Percentiles rank a stretch among this genome's conserved stretches.
phyloP scores from a whole-genome alignment of 2,797 vertebrate species.

The Sarcoramphus papa region DNA sequence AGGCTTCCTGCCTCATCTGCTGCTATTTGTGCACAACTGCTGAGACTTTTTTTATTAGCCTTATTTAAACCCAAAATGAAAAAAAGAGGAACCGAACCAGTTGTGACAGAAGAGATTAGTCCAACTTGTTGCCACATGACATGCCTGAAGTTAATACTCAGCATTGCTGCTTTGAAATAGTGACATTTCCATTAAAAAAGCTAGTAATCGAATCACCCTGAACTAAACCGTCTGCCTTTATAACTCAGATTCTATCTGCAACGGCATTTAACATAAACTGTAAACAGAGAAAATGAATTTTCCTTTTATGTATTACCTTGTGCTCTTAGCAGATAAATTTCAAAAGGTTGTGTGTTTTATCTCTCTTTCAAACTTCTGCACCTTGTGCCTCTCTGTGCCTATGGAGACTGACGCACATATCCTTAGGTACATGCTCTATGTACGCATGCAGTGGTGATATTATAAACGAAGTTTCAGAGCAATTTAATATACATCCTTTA shows the following conservation, averaged over 20 bases:
- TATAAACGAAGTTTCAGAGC: background rate
- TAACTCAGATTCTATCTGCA: slow-evolving; percentile 44
- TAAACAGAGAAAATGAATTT: slow-evolving; percentile 47
- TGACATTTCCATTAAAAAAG: slow-evolving; percentile 44
- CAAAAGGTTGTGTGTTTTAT: slow-evolving; percentile 13
- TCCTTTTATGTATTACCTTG: slow-evolving; percentile 27
- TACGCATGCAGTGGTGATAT: background rate
- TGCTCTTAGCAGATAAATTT: slow-evolving; percentile 52
- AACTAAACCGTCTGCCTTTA: slow-evolving; percentile 1
- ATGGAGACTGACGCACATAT: background rate
- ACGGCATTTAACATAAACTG: slow-evolving; percentile 33
- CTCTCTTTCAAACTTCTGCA: background rate
- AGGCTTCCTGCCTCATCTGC: background rate
- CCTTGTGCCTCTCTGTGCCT: background rate
- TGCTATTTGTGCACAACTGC: background rate
- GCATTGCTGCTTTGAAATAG: slow-evolving; percentile 32
- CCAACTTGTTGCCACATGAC: slow-evolving; percentile 9
- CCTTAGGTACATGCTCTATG: rapidly evolving
- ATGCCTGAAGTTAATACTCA: slow-evolving; percentile 10
- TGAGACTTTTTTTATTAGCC: background rate
- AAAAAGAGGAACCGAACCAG: background rate
- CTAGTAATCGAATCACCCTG: slow-evolving; percentile 30
- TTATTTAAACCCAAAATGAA: background rate
- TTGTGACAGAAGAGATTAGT: slow-evolving; percentile 15
- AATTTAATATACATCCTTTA: background rate